These are phyloP conservation scores for Gari tellinella DNA, from an alignment of 2,888 invertebrate species.

Conservation along the genomic window DNA sequence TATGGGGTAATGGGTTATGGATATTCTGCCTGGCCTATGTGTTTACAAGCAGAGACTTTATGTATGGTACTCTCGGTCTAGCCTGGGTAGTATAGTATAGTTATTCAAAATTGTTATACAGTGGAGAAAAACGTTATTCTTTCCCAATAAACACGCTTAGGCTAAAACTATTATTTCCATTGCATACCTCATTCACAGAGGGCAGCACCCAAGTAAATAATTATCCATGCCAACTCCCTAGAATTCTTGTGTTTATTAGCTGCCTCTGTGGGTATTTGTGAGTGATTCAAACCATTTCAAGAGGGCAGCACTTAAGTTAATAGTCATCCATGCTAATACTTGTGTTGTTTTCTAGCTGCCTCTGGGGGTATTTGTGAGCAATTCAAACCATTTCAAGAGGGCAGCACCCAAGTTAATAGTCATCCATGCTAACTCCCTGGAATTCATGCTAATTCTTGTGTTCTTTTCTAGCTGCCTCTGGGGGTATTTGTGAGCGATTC, in stretches of 20 bases:
- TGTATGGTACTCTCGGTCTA: constrained; percentile 98
- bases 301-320: no score
- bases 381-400: constrained; percentile 89
- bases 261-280: constrained; percentile 99
- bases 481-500: constrained; percentile 99
- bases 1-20: no score
- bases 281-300: constrained; percentile 98
- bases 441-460: no score
- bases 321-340: no score
- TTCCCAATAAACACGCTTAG: no score
- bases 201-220: no score
- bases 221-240: no score
- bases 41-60: constrained; percentile 99
- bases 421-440: constrained; percentile 99
- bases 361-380: constrained; percentile 99
- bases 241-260: constrained; percentile 88
- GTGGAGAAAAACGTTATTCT: no score
- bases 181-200: no score
- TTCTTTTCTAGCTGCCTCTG: constrained; percentile 91
- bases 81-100: constrained; percentile 99
- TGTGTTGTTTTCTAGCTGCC: constrained; percentile 89
- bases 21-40: constrained; percentile 99
- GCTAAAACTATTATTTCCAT: no score
- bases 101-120: no score
- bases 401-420: constrained; percentile 87